Percentiles rank a stretch among this genome's conserved stretches.
These are phyloP conservation scores for Hoplostethus atlanticus DNA, from an alignment of 2,797 vertebrate genomes.

Conservation along the genomic window DNA sequence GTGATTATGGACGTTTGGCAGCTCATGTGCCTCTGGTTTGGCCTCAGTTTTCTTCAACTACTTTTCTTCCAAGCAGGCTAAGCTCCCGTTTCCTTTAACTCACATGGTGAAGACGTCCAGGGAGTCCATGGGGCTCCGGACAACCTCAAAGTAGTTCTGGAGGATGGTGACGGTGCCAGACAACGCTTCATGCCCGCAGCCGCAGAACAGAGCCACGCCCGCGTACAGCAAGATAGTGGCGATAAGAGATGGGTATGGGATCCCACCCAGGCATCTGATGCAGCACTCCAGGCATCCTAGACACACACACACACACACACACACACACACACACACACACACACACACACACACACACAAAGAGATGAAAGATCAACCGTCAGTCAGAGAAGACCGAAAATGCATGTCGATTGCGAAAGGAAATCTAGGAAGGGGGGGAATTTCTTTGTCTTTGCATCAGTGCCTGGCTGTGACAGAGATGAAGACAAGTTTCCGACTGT, in stretches of 20 bases:
- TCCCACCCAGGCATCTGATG: constrained; percentile 97
- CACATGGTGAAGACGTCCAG: constrained; percentile 98
- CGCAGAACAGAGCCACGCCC: constrained; percentile 97
- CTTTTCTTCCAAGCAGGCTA: background rate
- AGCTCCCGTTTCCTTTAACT: constrained; percentile 66
- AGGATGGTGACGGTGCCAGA: constrained; percentile 97
- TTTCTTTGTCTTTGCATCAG: background rate
- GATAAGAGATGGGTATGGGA: constrained; percentile 96
- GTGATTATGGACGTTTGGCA: no score
- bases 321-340: constrained; percentile 21
- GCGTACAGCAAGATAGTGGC: constrained; percentile 98
- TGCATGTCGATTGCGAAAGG: background rate
- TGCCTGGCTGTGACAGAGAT: background rate
- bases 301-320: constrained; percentile 11
- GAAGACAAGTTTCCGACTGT: background rate
- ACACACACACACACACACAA: constrained; percentile 5
- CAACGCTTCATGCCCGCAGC: constrained; percentile 97
- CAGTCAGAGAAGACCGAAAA: background rate
- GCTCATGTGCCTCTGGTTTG: no score
- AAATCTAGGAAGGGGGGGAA: background rate
- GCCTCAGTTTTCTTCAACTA: background rate
- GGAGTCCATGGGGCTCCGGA: constrained; percentile 91
- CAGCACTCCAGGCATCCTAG: constrained; percentile 97
- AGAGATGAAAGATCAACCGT: background rate
- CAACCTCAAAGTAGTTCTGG: constrained; percentile 98